Evolutionary conservation across 35 echinoderm and acorn worm species (phyloP).

Genomic region (Apostichopus californicus): DNA sequence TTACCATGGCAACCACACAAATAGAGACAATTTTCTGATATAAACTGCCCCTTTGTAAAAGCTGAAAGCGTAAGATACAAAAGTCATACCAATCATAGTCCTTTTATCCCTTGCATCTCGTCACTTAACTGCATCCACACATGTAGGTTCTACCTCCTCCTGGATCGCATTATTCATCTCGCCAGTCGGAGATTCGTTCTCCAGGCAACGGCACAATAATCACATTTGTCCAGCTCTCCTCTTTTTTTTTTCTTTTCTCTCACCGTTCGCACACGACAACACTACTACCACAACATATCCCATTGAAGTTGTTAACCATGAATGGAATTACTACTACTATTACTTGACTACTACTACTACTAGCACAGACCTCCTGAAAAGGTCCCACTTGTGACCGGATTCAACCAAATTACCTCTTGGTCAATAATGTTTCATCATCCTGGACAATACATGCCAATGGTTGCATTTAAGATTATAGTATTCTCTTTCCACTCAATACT

Average conservation of each 20-base stretch:
- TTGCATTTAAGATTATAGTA: slow-evolving; percentile 30
- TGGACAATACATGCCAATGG: not conserved
- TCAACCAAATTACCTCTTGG: not conserved
- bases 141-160: too few species aligned
- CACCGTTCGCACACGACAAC: too few species aligned
- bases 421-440: not conserved
- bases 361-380: not conserved
- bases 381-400: slow-evolving; percentile 18
- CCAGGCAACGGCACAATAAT: not conserved
- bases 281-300: too few species aligned
- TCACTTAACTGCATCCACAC: too few species aligned
- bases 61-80: too few species aligned
- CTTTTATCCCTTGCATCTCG: too few species aligned
- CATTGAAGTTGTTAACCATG: not conserved
- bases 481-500: not conserved
- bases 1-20: too few species aligned
- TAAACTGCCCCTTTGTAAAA: too few species aligned
- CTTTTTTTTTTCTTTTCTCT: too few species aligned
- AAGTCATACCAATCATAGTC: too few species aligned
- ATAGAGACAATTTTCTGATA: too few species aligned
- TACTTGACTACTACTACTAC: not conserved
- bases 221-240: not conserved
- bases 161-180: too few species aligned
- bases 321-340: not conserved
- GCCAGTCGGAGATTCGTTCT: not conserved